Percentiles rank a stretch among this genome's conserved stretches.
These are phyloP conservation scores for Hemibagrus guttatus DNA, from an alignment of 2,797 vertebrate species.

Conservation along the genomic window DNA sequence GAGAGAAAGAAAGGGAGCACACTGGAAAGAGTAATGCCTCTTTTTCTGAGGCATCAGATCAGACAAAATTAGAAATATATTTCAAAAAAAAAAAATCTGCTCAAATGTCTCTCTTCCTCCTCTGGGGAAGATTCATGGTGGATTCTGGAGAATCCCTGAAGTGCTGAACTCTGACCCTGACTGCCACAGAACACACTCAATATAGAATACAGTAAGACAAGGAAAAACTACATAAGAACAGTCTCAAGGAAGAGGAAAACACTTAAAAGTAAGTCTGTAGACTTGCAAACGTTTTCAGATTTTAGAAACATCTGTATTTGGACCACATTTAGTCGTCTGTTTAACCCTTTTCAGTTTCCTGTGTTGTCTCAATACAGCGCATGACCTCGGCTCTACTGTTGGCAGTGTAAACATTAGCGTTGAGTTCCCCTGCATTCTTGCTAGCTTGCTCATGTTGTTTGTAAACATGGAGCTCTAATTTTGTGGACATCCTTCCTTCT, in stretches of 20 bases:
- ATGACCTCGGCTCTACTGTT: neutral
- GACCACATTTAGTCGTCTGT: neutral
- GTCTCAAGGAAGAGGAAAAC: neutral
- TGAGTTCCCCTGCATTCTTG: neutral
- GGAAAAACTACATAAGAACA: neutral
- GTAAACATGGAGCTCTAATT: neutral
- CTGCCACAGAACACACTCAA: neutral
- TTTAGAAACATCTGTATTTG: neutral
- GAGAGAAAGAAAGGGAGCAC: neutral
- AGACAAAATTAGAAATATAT: slow-evolving; percentile 44
- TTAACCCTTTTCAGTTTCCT: neutral
- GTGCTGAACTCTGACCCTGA: slow-evolving; percentile 20
- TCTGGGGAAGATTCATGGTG: slow-evolving; percentile 26
- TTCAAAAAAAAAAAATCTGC: slow-evolving; percentile 29
- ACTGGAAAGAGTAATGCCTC: slow-evolving; percentile 17
- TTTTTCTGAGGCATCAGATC: slow-evolving; percentile 31
- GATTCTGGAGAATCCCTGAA: slow-evolving; percentile 32
- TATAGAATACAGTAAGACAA: slow-evolving; percentile 3
- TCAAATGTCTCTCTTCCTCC: neutral
- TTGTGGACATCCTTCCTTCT: neutral
- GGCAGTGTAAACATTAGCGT: neutral
- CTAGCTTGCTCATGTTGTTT: neutral
- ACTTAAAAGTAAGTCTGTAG: neutral
- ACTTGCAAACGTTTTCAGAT: neutral
- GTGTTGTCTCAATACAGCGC: neutral